Evolutionary conservation across 1,140 invertebrate species (phyloP).

Genomic region (Piezodorus guildinii): DNA sequence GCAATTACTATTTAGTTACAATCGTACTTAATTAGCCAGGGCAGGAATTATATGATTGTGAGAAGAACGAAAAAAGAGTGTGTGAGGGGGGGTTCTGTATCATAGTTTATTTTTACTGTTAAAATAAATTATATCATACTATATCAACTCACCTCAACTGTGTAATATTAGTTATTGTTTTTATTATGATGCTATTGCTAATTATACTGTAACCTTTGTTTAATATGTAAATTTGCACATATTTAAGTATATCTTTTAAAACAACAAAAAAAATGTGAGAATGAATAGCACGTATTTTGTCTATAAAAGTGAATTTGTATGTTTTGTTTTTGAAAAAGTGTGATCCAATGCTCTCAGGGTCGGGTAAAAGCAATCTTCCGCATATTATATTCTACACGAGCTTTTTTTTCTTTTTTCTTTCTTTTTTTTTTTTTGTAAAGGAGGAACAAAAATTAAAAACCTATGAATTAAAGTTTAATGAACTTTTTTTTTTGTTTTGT

Average conservation of each 20-base stretch:
- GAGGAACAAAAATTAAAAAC: neutral
- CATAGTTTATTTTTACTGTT: slow-evolving; percentile 24
- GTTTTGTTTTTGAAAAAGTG: slow-evolving; percentile 3
- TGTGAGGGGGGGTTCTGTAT: slow-evolving; percentile 17
- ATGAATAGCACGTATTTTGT: slow-evolving; percentile 21
- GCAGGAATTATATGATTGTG: neutral
- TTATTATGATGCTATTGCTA: slow-evolving; percentile 23
- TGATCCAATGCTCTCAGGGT: slow-evolving; percentile 10
- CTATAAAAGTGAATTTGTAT: slow-evolving; percentile 16
- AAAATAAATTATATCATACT: slow-evolving; percentile 18
- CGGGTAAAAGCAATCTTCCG: slow-evolving; percentile 12
- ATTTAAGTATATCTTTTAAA: slow-evolving; percentile 11
- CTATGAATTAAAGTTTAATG: too few relatives aligned
- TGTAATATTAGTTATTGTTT: slow-evolving; percentile 19
- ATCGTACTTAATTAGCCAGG: slow-evolving; percentile 9
- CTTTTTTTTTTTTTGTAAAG: neutral
- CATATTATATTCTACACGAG: neutral
- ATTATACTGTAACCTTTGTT: slow-evolving; percentile 21
- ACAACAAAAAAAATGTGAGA: slow-evolving; percentile 16
- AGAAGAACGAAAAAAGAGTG: neutral
- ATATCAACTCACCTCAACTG: slow-evolving; percentile 15
- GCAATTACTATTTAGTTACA: slow-evolving; percentile 4
- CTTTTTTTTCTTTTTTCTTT: neutral
- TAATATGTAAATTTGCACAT: slow-evolving; percentile 25
- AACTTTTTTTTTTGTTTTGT: too few relatives aligned